Conservation (phyloP, 1,140 invertebrate species). For the Hycleus phaleratus region DNA sequence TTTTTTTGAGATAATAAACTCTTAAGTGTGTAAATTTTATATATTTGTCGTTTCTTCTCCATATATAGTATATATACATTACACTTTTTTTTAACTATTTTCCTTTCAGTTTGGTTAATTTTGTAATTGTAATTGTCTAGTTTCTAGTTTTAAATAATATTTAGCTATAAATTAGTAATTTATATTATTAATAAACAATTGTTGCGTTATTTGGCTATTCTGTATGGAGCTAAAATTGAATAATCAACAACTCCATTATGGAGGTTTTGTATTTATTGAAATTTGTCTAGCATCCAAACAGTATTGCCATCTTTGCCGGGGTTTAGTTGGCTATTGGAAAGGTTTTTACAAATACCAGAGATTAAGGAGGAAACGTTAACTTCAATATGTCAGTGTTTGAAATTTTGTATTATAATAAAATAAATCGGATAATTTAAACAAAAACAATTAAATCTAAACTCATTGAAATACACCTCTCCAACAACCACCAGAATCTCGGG, state of each 20-base stretch:
- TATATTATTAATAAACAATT: background rate
- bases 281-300: slow-evolving; percentile 29
- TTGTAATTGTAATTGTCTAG: slow-evolving; percentile 26
- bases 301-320: slow-evolving; percentile 51
- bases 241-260: background rate
- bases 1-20: slow-evolving; percentile 8
- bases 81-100: slow-evolving; percentile 15
- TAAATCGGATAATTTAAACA: too few species aligned
- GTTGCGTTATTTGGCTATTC: background rate
- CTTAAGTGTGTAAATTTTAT: slow-evolving; percentile 33
- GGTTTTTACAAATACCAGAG: slow-evolving; percentile 69
- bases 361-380: slow-evolving; percentile 43
- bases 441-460: slow-evolving; percentile 1
- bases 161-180: slow-evolving; percentile 21
- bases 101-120: too few species aligned
- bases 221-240: background rate
- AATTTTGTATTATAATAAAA: background rate
- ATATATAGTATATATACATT: slow-evolving; percentile 22
- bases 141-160: slow-evolving; percentile 35
- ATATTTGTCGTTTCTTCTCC: slow-evolving; percentile 2
- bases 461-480: slow-evolving; percentile 23
- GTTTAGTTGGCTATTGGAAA: slow-evolving; percentile 67
- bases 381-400: slow-evolving; percentile 4
- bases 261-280: slow-evolving; percentile 5
- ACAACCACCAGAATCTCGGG: slow-evolving; percentile 27